Conservation (phyloP, 1,140 invertebrate species). For the Telenomus remus region DNA sequence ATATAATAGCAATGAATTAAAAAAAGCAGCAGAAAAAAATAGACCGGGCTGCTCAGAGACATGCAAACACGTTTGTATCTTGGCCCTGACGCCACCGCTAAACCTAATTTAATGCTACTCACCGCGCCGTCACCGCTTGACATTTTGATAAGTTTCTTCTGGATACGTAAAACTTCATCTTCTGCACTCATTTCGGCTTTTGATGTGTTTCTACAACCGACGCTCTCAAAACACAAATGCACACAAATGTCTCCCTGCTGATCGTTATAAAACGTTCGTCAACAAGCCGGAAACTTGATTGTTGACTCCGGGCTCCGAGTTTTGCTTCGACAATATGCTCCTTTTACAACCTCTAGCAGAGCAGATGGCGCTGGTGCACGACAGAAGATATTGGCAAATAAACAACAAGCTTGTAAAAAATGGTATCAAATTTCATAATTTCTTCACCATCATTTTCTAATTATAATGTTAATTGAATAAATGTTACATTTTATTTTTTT, state of each 20-base stretch:
- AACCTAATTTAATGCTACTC: slow-evolving; percentile 59
- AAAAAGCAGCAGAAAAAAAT: neutral
- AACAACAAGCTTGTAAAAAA: too few relatives aligned
- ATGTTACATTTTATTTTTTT: too few relatives aligned
- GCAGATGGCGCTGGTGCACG: too few relatives aligned
- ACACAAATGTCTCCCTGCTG: neutral
- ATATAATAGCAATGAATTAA: neutral
- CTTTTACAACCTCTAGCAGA: too few relatives aligned
- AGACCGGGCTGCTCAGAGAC: too few relatives aligned
- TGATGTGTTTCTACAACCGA: slow-evolving; percentile 20
- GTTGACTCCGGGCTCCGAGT: too few relatives aligned
- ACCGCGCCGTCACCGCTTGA: slow-evolving; percentile 88
- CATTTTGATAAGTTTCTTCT: slow-evolving; percentile 96
- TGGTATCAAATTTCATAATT: too few relatives aligned
- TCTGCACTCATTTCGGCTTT: slow-evolving; percentile 85
- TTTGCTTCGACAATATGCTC: too few relatives aligned
- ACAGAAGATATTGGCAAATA: too few relatives aligned
- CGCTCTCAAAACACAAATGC: slow-evolving; percentile 8
- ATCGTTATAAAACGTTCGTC: slow-evolving; percentile 19
- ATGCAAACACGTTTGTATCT: slow-evolving; percentile 30
- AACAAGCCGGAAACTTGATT: slow-evolving; percentile 7
- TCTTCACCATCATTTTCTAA: too few relatives aligned
- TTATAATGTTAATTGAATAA: too few relatives aligned
- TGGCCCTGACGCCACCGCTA: slow-evolving; percentile 25
- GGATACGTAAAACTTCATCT: slow-evolving; percentile 94